Base-by-base conservation (phyloP, 2,113 vertebrate genomes). In the Otocyon megalotis region DNA sequence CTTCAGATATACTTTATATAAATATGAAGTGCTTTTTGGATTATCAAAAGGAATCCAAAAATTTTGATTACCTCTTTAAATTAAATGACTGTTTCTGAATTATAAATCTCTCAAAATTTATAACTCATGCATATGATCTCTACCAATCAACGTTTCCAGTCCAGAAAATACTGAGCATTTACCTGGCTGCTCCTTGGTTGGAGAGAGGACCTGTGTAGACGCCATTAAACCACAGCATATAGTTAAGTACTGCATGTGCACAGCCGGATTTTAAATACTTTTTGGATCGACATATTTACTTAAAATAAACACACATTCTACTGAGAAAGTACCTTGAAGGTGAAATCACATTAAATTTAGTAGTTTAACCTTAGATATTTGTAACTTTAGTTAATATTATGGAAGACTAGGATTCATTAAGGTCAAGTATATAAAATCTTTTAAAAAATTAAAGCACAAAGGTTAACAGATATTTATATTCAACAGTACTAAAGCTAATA, bases 41-140 rank as follows among this genome's bases (percentile, higher is more conserved):
- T 94, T 74, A 80, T 74, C 69, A 56, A 88, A 79, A 96, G 58
- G 22, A 93, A 89, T 84, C 62, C 20, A 48, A 43, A 60, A 79
- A 37, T 71, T 90, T 87, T 43, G 77, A n/a, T 93, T 86, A 54
- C 28, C 26, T 15, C 30, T 86, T 93, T 88, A 82, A n/a, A 58
- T 89, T 89, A 53, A 43, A 8, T 85, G 76, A 65, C 26, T 87
- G 3, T 58, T 67, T 96, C 67, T 94, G 76, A 96, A 65, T 92
- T 77, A 32, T 8, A 50, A 53, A 5, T 58, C 30, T 94, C 79
- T 85, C 56, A 94, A 50, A 80, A 69, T 48, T 53, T 60, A 9
- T 90, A 86, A 60, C 60, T 62, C 22, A 5, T 67, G 7, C 54
- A 4, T 63, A 37, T n/a, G 19, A 54, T 79, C 67, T 19, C 67